phyloP scores from a whole-genome alignment of 1,140 invertebrate species.

The Aphaenogaster rudis region DNA sequence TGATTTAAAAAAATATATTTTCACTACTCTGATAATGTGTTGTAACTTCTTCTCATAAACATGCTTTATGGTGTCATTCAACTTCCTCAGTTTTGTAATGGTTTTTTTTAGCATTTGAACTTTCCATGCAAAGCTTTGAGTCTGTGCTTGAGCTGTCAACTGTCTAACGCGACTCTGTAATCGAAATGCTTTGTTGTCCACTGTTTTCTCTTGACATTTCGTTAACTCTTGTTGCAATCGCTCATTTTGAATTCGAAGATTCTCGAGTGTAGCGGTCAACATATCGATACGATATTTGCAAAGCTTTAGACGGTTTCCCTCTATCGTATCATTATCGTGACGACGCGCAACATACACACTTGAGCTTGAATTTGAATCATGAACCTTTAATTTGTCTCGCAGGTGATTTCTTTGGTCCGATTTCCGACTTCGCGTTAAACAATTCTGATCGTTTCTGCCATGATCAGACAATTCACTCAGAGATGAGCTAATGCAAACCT shows the following conservation, averaged over 20 bases:
- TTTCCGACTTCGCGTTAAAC: constrained; percentile 34
- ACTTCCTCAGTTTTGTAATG: constrained; percentile 68
- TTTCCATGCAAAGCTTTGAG: constrained; percentile 56
- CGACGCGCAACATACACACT: background rate
- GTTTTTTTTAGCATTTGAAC: constrained; percentile 60
- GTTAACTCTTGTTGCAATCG: constrained; percentile 73
- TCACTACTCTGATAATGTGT: constrained; percentile 64
- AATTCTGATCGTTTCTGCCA: constrained; percentile 43
- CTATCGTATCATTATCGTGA: constrained; percentile 25
- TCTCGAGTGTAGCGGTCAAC: constrained; percentile 64
- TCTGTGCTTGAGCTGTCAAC: constrained; percentile 68
- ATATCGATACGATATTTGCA: constrained; percentile 71
- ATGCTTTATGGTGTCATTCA: constrained; percentile 61
- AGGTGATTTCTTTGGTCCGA: constrained; percentile 33
- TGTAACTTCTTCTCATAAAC: constrained; percentile 68
- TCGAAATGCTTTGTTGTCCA: constrained; percentile 32
- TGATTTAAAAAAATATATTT: background rate
- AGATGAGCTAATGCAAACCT: constrained; percentile 71
- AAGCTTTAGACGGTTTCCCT: constrained; percentile 54
- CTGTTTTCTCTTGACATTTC: constrained; percentile 49
- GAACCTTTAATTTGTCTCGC: constrained; percentile 16
- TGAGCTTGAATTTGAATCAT: background rate
- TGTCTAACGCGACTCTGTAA: constrained; percentile 70
- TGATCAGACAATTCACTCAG: constrained; percentile 70
- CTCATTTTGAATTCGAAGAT: constrained; percentile 76